Base-by-base conservation (phyloP, 2,797 vertebrate species). In the Cuniculus paca region DNA sequence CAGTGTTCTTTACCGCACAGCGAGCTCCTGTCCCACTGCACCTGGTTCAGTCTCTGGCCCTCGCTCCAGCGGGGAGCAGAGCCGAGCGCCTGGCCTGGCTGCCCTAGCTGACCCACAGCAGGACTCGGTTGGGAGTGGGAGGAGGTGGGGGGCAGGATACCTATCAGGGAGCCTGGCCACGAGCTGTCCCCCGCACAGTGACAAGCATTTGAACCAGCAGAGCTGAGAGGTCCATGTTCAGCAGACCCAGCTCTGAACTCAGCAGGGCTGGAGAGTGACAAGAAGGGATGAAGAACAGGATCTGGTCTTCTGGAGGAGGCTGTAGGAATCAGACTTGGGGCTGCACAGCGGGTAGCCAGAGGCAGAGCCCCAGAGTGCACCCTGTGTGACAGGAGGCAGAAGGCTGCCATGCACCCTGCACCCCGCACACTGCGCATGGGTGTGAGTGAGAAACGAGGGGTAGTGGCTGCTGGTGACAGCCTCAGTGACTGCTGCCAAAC, bases 321-420 rank as follows among this genome's bases (percentile, higher is more conserved):
- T 84, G 22, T 52, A 58, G 63, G 91, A 79, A 26, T 79, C 50
- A 5, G 28, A 11, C 0, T 13, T 13, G 48, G 19, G 63, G 12
- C 52, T 58, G 58, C 26, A 20, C 16, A 5, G n/a, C n/a, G 42
- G 31, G 58, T 52, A 93, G 72, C 34, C 70, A 5, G 14, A 60
- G 65, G 39, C 50, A 45, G 91, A 54, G 75, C 56, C 63, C 5
- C 5, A 0, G 56, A 24, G 31, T 31, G n/a, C 19, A 0, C 48
- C 0, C 20, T 39, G 2, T 39, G 19, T 36, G 42, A n/a, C 39
- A 56, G 56, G 50, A 26, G 34, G 20, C 24, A 0, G 42, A 17
- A 52, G n/a, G 6, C 12, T 19, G 3, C 12, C 3, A 16, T 48
- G 14, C 0, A 6, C 24, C n/a, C 12, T 16, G 6, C 13, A 5